Conservation (phyloP, 2,888 invertebrate species). For the Plebejus melissa region DNA sequence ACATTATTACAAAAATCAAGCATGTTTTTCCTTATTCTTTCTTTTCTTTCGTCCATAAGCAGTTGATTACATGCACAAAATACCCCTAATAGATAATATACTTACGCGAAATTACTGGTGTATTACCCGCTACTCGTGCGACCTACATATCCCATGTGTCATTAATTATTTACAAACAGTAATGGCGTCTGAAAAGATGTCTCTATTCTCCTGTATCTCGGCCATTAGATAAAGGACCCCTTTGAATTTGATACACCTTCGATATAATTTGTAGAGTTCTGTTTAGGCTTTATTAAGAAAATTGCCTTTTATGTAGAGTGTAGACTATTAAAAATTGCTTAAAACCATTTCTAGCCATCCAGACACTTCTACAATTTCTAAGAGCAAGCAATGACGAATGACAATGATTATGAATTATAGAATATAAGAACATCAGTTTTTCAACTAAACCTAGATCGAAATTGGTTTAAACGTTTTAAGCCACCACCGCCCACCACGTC, state of each 20-base stretch:
- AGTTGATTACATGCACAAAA: not conserved
- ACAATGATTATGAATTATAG: no score
- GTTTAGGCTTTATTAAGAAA: not conserved
- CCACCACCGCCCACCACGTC: no score
- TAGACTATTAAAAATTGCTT: no score
- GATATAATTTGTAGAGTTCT: not conserved
- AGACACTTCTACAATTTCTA: no score
- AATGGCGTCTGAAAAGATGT: slow-evolving; percentile 17
- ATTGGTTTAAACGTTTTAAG: no score
- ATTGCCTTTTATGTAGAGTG: no score
- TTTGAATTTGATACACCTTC: slow-evolving; percentile 7
- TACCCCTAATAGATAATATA: not conserved
- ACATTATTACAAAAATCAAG: no score
- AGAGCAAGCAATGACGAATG: no score
- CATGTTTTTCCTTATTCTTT: no score
- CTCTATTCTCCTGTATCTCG: not conserved
- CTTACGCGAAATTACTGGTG: not conserved
- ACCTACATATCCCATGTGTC: not conserved
- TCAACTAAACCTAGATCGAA: no score
- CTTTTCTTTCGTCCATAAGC: not conserved
- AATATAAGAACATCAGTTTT: no score
- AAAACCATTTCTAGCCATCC: no score
- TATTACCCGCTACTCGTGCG: not conserved
- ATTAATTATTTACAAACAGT: slow-evolving; percentile 15
- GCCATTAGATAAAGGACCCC: not conserved